Conservation (phyloP, 2,113 vertebrate genomes). For the Plectropomus leopardus region DNA sequence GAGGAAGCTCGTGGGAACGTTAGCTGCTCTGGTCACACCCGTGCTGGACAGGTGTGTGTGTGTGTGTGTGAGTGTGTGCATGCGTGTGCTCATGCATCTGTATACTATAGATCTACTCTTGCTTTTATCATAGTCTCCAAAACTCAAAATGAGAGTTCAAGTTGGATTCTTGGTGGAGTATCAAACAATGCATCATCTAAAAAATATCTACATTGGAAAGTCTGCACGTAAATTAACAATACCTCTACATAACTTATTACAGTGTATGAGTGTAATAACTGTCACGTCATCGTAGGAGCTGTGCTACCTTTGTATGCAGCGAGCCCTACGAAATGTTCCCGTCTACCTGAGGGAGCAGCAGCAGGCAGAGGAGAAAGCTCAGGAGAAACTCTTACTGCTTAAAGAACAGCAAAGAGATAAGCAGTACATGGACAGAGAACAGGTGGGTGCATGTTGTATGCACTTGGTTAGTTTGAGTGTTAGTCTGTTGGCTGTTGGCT, state of each 20-base stretch:
- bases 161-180: background rate
- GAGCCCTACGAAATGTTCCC: constrained; percentile 81
- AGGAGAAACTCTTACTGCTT: constrained; percentile 81
- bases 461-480: background rate
- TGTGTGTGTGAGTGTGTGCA: background rate
- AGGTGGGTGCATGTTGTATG: constrained; percentile 65
- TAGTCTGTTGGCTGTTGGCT: too few relatives aligned
- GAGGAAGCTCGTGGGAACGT: background rate
- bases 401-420: constrained; percentile 81
- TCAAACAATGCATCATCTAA: background rate
- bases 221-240: background rate
- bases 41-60: constrained; percentile 82
- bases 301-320: constrained; percentile 89
- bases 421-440: constrained; percentile 75
- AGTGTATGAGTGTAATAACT: background rate
- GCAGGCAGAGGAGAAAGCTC: constrained; percentile 76
- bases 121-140: background rate
- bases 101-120: background rate
- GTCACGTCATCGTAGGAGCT: constrained; percentile 83
- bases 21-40: constrained; percentile 80
- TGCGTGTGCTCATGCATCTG: background rate
- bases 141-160: background rate
- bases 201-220: background rate
- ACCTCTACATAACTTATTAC: background rate
- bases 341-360: constrained; percentile 75